phyloP scores from a whole-genome alignment of 2,888 invertebrate species.

The Biston stratarius region DNA sequence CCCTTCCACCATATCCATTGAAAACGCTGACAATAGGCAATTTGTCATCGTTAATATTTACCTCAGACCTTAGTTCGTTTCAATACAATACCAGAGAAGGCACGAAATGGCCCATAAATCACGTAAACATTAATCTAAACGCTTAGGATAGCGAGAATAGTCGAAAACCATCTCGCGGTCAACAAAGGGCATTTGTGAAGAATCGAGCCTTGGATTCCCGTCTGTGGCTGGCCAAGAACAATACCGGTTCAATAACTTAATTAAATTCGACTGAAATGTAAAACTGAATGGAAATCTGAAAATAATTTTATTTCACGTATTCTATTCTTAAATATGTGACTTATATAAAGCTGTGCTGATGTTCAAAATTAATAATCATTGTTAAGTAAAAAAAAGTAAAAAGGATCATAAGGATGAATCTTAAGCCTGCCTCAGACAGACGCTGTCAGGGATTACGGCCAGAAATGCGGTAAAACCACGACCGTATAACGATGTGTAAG shows the following conservation, averaged over 20 bases:
- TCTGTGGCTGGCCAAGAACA: background rate
- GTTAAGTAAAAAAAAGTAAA: too few relatives aligned
- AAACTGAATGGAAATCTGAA: background rate
- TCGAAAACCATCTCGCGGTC: slow-evolving; percentile 11
- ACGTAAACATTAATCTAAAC: slow-evolving; percentile 19
- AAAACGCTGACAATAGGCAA: slow-evolving; percentile 11
- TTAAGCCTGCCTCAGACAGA: too few relatives aligned
- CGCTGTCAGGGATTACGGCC: too few relatives aligned
- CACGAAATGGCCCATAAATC: slow-evolving; percentile 26
- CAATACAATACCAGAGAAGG: slow-evolving; percentile 15
- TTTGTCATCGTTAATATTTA: slow-evolving; percentile 26
- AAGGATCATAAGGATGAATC: too few relatives aligned
- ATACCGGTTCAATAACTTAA: background rate
- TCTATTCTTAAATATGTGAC: too few relatives aligned
- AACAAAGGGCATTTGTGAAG: slow-evolving; percentile 18
- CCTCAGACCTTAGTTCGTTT: slow-evolving; percentile 12
- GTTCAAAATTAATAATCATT: too few relatives aligned
- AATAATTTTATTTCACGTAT: too few relatives aligned
- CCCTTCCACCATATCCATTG: background rate
- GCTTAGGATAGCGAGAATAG: slow-evolving; percentile 1
- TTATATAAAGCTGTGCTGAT: too few relatives aligned
- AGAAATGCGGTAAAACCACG: too few relatives aligned
- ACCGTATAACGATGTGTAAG: too few relatives aligned
- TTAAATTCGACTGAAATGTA: background rate
- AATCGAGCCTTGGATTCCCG: slow-evolving; percentile 5